A percentile compares a stretch with the other conserved stretches of the same genome.
Conservation (phyloP, 2,797 vertebrate genomes). For the Monodelphis domestica region DNA sequence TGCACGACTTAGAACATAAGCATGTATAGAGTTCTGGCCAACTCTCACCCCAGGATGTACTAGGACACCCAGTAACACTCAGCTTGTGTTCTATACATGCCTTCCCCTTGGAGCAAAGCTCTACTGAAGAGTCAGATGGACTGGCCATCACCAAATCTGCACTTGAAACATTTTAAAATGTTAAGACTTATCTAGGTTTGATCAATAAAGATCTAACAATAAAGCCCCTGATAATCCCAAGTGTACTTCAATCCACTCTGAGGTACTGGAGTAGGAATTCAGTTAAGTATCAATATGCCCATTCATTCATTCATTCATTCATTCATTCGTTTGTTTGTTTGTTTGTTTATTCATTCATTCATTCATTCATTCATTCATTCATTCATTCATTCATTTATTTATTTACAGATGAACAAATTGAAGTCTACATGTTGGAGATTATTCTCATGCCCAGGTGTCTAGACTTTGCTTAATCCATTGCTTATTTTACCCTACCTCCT, state of each 20-base stretch:
- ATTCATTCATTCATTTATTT: too few species aligned
- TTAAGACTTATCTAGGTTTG: not conserved
- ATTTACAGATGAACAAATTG: not conserved
- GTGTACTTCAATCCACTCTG: not conserved
- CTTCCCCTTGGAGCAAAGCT: not conserved
- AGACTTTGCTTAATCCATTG: not conserved
- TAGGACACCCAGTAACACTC: not conserved
- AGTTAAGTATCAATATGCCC: not conserved
- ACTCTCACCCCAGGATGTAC: not conserved
- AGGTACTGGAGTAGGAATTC: not conserved
- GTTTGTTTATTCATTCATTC: too few species aligned
- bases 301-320: too few species aligned
- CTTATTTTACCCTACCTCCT: not conserved
- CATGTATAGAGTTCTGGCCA: not conserved
- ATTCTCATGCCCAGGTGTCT: not conserved
- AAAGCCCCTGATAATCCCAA: not conserved
- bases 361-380: too few species aligned
- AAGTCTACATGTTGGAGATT: not conserved
- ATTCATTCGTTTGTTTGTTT: too few species aligned
- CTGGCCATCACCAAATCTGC: not conserved
- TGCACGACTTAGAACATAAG: not conserved
- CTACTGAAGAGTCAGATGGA: not conserved
- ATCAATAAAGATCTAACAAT: not conserved
- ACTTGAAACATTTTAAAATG: not conserved
- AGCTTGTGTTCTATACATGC: not conserved